A percentile compares a stretch with the other conserved stretches of the same genome.
Conservation (phyloP, 2,888 invertebrate genomes). For the Chloromyia formosa region DNA sequence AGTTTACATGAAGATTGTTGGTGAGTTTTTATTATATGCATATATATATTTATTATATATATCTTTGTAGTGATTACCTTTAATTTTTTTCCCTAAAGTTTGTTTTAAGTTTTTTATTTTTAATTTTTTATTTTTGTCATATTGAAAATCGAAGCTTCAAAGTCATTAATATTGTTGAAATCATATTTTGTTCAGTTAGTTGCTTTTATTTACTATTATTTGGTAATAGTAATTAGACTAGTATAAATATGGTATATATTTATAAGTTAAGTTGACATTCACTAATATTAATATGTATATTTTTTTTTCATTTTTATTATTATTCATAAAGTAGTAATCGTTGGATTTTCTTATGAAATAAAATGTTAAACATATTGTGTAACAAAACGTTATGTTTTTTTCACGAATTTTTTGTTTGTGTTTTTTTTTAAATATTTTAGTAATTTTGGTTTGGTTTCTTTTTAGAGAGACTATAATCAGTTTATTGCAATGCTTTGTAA, state of each 20-base stretch:
- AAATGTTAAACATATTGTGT: slow-evolving; percentile 10
- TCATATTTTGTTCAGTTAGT: neutral
- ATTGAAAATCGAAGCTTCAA: slow-evolving; percentile 35
- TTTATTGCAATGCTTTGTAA: neutral
- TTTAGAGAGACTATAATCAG: neutral
- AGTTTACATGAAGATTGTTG: slow-evolving; percentile 33
- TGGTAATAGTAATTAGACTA: slow-evolving; percentile 19
- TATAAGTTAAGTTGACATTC: slow-evolving; percentile 33
- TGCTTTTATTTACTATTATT: slow-evolving; percentile 16
- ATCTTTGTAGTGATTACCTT: slow-evolving; percentile 24
- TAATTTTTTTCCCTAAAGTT: slow-evolving; percentile 33
- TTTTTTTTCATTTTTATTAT: too few species aligned
- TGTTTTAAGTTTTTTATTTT: too few species aligned
- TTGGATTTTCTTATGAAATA: slow-evolving; percentile 41
- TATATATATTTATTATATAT: slow-evolving; percentile 13
- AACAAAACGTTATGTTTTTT: neutral
- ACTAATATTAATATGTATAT: slow-evolving; percentile 38
- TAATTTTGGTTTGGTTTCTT: neutral
- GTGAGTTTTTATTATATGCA: slow-evolving; percentile 17
- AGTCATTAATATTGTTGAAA: slow-evolving; percentile 21
- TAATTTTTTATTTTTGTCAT: too few species aligned
- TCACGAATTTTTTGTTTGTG: neutral
- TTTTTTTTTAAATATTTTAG: too few species aligned
- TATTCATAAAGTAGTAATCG: slow-evolving; percentile 34
- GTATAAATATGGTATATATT: slow-evolving; percentile 40